Evolutionary conservation across 2,797 vertebrate species (phyloP).

Genomic region (Malacoraja senta): DNA sequence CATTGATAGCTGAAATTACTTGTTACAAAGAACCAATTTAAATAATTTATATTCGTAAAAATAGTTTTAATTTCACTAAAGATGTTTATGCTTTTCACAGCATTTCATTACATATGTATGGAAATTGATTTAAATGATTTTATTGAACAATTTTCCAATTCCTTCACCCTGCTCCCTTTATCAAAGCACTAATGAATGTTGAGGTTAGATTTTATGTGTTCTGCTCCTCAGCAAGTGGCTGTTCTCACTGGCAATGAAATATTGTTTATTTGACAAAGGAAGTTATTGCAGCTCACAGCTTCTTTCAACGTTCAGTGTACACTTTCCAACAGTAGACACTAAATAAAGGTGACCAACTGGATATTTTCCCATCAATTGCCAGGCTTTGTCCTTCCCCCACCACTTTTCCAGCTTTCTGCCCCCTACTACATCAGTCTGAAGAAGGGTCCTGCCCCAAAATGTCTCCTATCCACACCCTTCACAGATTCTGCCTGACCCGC

Average conservation of each 20-base stretch:
- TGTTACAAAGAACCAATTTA: background rate
- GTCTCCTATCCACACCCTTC: too few species aligned
- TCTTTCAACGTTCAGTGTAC: background rate
- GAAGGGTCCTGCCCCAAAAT: too few species aligned
- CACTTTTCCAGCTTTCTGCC: too few species aligned
- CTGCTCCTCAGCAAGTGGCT: background rate
- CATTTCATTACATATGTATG: background rate
- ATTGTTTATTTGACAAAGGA: background rate
- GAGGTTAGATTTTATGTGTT: background rate
- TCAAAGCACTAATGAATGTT: background rate
- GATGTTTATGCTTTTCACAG: background rate
- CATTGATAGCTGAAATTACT: background rate
- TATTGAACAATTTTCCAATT: background rate
- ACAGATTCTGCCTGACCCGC: too few species aligned
- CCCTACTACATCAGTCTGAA: too few species aligned
- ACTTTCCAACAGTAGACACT: background rate
- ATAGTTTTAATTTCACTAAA: background rate
- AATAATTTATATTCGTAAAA: background rate
- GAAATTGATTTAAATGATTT: background rate
- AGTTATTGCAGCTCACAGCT: background rate
- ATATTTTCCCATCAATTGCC: background rate
- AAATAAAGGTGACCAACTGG: background rate
- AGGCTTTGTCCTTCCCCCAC: too few species aligned
- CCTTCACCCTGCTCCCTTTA: background rate
- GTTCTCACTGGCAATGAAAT: background rate